These are phyloP conservation scores for Rhingia rostrata DNA, from an alignment of 2,888 invertebrate species.

Conservation along the genomic window DNA sequence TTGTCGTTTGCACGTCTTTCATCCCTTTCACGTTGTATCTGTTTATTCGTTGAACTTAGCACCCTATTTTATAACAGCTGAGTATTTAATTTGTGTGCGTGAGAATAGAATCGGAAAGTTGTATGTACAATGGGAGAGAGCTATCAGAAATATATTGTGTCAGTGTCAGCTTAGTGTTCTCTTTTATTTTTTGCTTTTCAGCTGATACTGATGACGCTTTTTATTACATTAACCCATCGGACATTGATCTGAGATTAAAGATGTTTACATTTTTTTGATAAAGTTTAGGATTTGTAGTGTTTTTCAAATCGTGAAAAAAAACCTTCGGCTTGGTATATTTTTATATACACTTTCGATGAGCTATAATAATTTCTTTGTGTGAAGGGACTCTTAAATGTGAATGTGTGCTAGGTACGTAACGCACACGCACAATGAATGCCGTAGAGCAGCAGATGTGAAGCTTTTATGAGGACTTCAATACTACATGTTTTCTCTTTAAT, in stretches of 20 bases:
- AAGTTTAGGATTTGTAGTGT: not conserved
- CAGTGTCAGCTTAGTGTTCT: constrained; percentile 1
- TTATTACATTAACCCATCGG: constrained; percentile 38
- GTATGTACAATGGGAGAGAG: not conserved
- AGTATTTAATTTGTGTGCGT: constrained; percentile 71
- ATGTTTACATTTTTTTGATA: constrained; percentile 16
- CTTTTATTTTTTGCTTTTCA: constrained; percentile 27
- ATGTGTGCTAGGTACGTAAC: constrained; percentile 25
- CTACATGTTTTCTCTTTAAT: not conserved
- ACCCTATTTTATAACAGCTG: constrained; percentile 72
- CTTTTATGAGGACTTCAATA: constrained; percentile 49
- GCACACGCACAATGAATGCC: not conserved
- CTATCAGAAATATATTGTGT: not conserved
- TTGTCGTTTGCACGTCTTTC: constrained; percentile 46
- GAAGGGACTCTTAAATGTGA: not conserved
- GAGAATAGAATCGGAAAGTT: constrained; percentile 14
- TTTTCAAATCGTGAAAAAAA: not conserved
- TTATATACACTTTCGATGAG: constrained; percentile 1
- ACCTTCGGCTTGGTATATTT: not conserved
- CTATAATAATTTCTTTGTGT: not conserved
- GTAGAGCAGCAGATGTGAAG: constrained; percentile 44
- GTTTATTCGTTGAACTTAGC: constrained; percentile 53
- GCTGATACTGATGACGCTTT: constrained; percentile 43
- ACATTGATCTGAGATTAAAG: constrained; percentile 30
- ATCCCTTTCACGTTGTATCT: constrained; percentile 63